A percentile compares a stretch with the other conserved stretches of the same genome.
Conservation (phyloP, 2,113 vertebrate genomes). For the Oreochromis spilurus region DNA sequence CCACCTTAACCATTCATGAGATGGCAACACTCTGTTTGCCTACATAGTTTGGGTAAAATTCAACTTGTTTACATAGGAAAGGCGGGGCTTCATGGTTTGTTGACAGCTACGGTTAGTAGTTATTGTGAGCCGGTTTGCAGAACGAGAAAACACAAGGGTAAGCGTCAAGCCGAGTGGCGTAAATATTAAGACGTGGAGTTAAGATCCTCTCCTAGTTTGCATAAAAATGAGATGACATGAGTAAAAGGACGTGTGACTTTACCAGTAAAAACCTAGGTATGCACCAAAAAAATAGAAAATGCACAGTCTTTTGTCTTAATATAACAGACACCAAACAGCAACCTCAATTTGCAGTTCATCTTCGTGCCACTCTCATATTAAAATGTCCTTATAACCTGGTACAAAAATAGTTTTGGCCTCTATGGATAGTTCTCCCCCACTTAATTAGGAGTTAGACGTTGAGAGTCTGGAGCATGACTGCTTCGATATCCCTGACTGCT, state of each 20-base stretch:
- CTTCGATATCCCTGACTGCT: neutral
- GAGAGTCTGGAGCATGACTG: neutral
- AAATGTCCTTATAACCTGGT: neutral
- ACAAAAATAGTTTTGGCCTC: neutral
- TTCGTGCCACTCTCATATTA: neutral
- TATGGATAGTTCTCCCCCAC: neutral
- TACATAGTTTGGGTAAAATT: neutral
- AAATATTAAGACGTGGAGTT: neutral
- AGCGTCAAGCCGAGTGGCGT: neutral
- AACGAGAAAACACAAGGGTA: neutral
- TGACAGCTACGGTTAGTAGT: neutral
- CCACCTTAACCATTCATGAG: constrained; percentile 52
- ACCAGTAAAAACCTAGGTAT: neutral
- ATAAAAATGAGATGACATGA: neutral
- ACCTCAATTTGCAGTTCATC: neutral
- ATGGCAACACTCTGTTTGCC: constrained; percentile 10
- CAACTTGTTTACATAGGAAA: neutral
- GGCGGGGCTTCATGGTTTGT: neutral
- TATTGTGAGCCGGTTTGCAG: neutral
- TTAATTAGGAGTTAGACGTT: neutral
- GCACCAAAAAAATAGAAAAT: neutral
- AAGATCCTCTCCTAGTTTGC: neutral
- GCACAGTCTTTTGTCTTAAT: neutral
- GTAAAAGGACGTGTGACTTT: neutral
- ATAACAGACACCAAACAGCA: neutral